These are phyloP conservation scores for Ruditapes philippinarum DNA, from an alignment of 1,140 invertebrate species.

Conservation along the genomic window DNA sequence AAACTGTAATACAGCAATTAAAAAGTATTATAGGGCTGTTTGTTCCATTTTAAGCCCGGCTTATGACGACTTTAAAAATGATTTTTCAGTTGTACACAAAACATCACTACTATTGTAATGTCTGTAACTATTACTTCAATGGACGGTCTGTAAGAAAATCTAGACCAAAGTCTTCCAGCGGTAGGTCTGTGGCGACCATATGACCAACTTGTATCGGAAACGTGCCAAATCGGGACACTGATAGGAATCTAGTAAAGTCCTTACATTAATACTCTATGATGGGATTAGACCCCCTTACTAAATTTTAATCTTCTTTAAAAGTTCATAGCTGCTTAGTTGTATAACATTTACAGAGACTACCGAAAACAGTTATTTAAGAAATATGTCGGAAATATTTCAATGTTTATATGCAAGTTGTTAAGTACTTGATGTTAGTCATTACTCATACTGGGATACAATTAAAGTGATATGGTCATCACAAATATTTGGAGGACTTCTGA, in stretches of 20 bases:
- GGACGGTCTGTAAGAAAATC: neutral
- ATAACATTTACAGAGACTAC: slow-evolving; percentile 19
- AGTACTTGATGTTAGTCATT: slow-evolving; percentile 9
- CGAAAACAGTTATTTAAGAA: slow-evolving; percentile 9
- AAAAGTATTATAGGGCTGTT: too few relatives aligned
- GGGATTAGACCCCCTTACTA: slow-evolving; percentile 44
- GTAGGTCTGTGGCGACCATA: slow-evolving; percentile 19
- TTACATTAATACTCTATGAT: neutral
- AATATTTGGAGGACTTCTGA: slow-evolving; percentile 1
- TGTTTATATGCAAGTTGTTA: neutral
- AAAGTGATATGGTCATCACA: neutral
- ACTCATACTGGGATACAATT: slow-evolving; percentile 19
- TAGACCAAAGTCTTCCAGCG: neutral
- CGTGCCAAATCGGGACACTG: slow-evolving; percentile 13
- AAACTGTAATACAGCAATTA: too few relatives aligned
- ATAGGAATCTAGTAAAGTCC: slow-evolving; percentile 10
- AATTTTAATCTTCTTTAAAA: slow-evolving; percentile 45
- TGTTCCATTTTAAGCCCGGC: too few relatives aligned
- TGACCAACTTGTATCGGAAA: slow-evolving; percentile 33
- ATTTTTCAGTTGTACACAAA: neutral
- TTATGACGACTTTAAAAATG: neutral
- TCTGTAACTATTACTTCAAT: neutral
- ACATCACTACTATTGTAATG: neutral
- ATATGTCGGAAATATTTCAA: slow-evolving; percentile 36
- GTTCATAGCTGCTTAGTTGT: slow-evolving; percentile 16